Evolutionary conservation across 2,888 invertebrate species (phyloP), one percentile per base, ranked within the genome.

Genomic region (Uropetala carovei): DNA sequence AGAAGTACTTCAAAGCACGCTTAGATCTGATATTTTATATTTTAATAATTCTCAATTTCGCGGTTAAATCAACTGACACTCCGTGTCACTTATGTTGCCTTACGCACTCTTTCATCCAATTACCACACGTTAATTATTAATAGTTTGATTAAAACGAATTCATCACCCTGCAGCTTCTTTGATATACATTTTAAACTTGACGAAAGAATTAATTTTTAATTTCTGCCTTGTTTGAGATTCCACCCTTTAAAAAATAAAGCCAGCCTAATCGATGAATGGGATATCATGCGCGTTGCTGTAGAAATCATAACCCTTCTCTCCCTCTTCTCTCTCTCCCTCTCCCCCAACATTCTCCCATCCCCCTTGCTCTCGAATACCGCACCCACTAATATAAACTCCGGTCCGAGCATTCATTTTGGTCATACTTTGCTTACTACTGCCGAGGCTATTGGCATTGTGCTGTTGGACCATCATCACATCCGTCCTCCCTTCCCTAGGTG

Each of bases 381-480:
- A 3, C 22, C 68, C 75, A 75, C 75, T 27, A 27, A 75, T 68
- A 89, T 89, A 68, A 89, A 89, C 43, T 89, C 86, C 83, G 18
- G n/a, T n/a, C 83, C 60, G 11, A 60, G 60, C 59, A 86, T 82
- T 86, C 86, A 86, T 86, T 86, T 11, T 64, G 58, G 30, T 18
- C 30, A 22, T 60, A n/a, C 58, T 58, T 43, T 43, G 27, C 89
- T 64, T 64, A 89, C 68, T 64, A 68, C 89, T 86, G 27, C 86
- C 60, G 27, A 30, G 57, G 58, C 85, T 85, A 85, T 85, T 85
- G 86, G 60, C 68, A 56, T 68, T 68, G 89, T 89, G 43, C 64
- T 56, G 30, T 64, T 18, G 43, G n/a, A 57, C 18, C 83, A 83
- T 83, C 83, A 57, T 56, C 56, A 57, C 56, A 57, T 83, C 83